Base-by-base conservation (phyloP, 35 echinoderm and acorn worm genomes). In the Ophioderma brevispina region DNA sequence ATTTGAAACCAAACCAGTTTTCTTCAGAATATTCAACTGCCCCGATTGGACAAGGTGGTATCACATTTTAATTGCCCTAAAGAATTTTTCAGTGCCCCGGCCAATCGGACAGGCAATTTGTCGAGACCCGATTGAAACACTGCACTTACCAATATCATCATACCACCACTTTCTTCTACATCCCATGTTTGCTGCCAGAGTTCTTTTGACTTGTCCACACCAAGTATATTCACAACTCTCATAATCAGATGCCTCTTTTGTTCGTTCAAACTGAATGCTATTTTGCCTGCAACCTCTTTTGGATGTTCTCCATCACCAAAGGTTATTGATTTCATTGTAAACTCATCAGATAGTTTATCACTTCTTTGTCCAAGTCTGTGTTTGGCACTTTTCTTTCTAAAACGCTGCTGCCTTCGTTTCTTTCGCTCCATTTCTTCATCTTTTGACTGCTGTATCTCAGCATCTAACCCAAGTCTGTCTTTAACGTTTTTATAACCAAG, bases 241-340 rank as follows among this genome's bases (percentile, higher is more conserved):
- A 87, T 64, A 33, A 97, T 84, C 36, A 97, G 85, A 28, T 97
- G 84, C 78, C 89, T 56, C 81, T 97, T 94, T 35, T 89, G 84
- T 78, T 97, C 95, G 38, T 94, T 89, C 4, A 97, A 85, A 80
- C 92, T 94, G 59, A 85, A 97, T 0, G 95, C 92, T 32, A 97
- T 81, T 59, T 94, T 91, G 14, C 95, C 95, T 25, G 95, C 89
- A 38, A 97, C 85, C 21, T 91, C 92, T 78, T 97, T 91, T 15
- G 38, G 59, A 38, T 82, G 80, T 39, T 82, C 64, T 3, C 39
- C 43, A 5, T 84, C 79, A 64, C 80, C 46, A 36, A 97, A 88
- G 1, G 83, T 40, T 1, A 97, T 77, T 55, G 28, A 21, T 81
- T 88, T 97, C 83, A 93, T 81, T 35, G 49, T 28, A 13, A 77